These are phyloP conservation scores for Tromatobia lineatoria DNA, from an alignment of 2,888 invertebrate genomes.

Conservation along the genomic window DNA sequence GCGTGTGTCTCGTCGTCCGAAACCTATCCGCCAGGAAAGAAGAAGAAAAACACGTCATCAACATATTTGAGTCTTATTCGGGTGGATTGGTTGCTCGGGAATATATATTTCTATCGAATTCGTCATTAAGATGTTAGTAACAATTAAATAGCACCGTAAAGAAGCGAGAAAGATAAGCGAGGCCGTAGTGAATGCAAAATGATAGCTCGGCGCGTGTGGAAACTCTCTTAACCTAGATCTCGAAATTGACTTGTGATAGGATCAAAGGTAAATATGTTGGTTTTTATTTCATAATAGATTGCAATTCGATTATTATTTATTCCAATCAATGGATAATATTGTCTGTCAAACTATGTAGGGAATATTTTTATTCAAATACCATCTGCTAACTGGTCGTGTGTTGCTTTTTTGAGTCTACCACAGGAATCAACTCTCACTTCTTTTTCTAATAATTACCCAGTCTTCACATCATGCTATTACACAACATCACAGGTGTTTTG, in stretches of 20 bases:
- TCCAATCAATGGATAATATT: no score
- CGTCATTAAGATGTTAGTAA: slow-evolving; percentile 55
- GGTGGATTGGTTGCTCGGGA: slow-evolving; percentile 12
- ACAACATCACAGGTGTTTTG: slow-evolving; percentile 15
- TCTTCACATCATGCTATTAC: neutral
- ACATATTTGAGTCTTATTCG: slow-evolving; percentile 60
- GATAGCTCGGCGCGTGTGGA: slow-evolving; percentile 70
- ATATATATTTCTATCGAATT: slow-evolving; percentile 55
- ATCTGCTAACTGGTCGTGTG: neutral
- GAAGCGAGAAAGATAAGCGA: slow-evolving; percentile 2
- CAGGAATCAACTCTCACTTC: neutral
- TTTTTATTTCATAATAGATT: slow-evolving; percentile 27
- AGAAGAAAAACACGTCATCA: slow-evolving; percentile 78
- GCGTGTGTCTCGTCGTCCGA: slow-evolving; percentile 20
- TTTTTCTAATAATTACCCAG: neutral
- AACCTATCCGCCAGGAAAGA: slow-evolving; percentile 41
- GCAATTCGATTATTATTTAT: slow-evolving; percentile 1
- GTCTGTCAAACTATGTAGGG: neutral
- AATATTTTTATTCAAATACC: neutral
- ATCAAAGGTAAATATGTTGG: slow-evolving; percentile 68
- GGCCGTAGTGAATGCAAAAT: slow-evolving; percentile 59
- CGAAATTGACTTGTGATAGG: slow-evolving; percentile 61
- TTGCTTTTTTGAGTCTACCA: neutral
- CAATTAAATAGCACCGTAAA: slow-evolving; percentile 31
- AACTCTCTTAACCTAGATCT: slow-evolving; percentile 75